Percentiles rank a stretch among this genome's conserved stretches.
phyloP scores from a whole-genome alignment of 2,888 invertebrate genomes.

The Linnaemya vulpina region DNA sequence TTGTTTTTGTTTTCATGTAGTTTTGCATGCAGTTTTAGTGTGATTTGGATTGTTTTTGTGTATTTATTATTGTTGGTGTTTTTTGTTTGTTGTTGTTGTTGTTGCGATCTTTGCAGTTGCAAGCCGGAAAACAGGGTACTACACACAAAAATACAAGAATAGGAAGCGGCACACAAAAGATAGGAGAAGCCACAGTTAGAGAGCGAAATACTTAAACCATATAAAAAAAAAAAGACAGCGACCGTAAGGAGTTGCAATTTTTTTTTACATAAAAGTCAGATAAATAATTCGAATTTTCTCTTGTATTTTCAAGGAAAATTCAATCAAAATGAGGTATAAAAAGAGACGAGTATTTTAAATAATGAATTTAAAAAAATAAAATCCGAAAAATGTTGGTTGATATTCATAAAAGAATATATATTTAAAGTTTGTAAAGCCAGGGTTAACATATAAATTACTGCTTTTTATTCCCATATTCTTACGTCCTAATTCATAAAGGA shows the following conservation, averaged over 20 bases:
- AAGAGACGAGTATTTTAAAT: too few relatives aligned
- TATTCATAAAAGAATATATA: too few relatives aligned
- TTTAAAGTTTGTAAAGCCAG: too few relatives aligned
- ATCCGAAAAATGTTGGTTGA: too few relatives aligned
- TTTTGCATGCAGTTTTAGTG: conserved; percentile 49
- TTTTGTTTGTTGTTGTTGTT: conserved; percentile 17
- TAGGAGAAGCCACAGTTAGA: background rate
- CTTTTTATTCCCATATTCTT: too few relatives aligned
- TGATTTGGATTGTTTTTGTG: conserved; percentile 15
- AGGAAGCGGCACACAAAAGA: conserved; percentile 1
- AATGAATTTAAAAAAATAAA: too few relatives aligned
- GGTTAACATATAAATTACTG: too few relatives aligned
- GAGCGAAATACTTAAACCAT: background rate
- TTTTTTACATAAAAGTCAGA: too few relatives aligned
- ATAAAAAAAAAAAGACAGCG: too few relatives aligned
- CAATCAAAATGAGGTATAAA: too few relatives aligned
- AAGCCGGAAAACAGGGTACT: conserved; percentile 10
- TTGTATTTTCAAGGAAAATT: too few relatives aligned
- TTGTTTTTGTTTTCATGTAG: conserved; percentile 64
- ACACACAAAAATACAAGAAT: conserved; percentile 30
- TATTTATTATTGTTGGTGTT: conserved; percentile 2
- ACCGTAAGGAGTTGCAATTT: background rate
- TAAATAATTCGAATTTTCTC: background rate
- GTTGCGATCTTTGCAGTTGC: conserved; percentile 41
- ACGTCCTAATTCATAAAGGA: too few relatives aligned